Evolutionary conservation across 2,888 invertebrate species (phyloP).

Genomic region (Stratiomys singularior): DNA sequence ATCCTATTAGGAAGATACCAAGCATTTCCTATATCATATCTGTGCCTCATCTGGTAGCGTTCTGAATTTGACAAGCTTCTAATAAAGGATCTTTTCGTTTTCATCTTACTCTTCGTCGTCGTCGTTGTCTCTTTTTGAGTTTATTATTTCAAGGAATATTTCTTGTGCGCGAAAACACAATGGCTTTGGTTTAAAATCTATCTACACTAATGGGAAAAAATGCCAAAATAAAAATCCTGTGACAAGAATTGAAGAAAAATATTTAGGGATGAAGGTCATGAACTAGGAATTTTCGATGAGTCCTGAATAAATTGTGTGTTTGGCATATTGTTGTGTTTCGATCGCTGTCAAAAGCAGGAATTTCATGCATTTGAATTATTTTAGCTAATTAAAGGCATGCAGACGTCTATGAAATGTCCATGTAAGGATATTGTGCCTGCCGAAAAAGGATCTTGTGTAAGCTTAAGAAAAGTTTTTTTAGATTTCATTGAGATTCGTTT

Average conservation of each 20-base stretch:
- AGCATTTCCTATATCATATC: constrained; percentile 17
- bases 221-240: too few species aligned
- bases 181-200: neutral
- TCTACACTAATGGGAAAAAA: too few species aligned
- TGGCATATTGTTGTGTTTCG: too few species aligned
- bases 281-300: neutral
- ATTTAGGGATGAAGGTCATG: neutral
- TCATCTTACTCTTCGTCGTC: too few species aligned
- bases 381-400: neutral
- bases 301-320: neutral
- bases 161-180: neutral
- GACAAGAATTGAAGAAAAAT: neutral
- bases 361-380: neutral
- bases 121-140: neutral
- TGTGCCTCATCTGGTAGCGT: constrained; percentile 4
- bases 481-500: too few species aligned
- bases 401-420: too few species aligned
- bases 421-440: too few species aligned
- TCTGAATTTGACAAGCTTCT: constrained; percentile 15
- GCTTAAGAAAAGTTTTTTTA: too few species aligned
- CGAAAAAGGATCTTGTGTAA: too few species aligned
- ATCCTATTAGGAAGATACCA: constrained; percentile 2
- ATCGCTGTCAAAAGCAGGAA: too few species aligned
- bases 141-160: constrained; percentile 10
- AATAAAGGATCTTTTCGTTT: neutral